These are phyloP conservation scores for Chironomus striatipennis DNA, from an alignment of 1,140 invertebrate species.

Conservation along the genomic window DNA sequence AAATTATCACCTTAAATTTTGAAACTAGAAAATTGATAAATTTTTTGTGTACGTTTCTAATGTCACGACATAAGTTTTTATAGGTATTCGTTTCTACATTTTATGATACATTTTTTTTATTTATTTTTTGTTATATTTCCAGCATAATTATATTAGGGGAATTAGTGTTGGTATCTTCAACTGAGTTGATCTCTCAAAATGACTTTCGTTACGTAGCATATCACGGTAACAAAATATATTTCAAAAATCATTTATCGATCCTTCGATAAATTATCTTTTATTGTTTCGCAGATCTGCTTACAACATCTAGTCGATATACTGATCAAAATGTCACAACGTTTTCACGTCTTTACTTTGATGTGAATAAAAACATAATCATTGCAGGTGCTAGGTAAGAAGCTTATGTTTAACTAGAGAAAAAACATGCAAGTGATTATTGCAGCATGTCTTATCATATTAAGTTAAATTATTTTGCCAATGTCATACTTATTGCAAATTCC, in stretches of 20 bases:
- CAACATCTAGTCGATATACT: slow-evolving; percentile 48
- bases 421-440: too few species aligned
- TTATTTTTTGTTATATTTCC: neutral
- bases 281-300: slow-evolving; percentile 44
- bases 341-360: slow-evolving; percentile 72
- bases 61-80: neutral
- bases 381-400: slow-evolving; percentile 60
- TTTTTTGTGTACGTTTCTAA: neutral
- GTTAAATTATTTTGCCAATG: too few species aligned
- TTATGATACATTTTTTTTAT: neutral
- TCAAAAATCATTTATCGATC: neutral
- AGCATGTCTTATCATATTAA: neutral
- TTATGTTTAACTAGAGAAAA: slow-evolving; percentile 34
- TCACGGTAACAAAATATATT: slow-evolving; percentile 38
- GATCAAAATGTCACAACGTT: slow-evolving; percentile 59
- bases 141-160: neutral
- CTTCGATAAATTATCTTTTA: slow-evolving; percentile 22
- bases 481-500: too few species aligned
- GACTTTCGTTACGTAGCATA: slow-evolving; percentile 41
- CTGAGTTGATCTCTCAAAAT: slow-evolving; percentile 25
- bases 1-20: too few species aligned
- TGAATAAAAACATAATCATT: slow-evolving; percentile 69
- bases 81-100: neutral
- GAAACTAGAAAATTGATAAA: too few species aligned
- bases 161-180: neutral